A percentile compares a stretch with the other conserved stretches of the same genome.
Evolutionary conservation across 2,113 vertebrate genomes (phyloP).

Genomic region (Otocyon megalotis): DNA sequence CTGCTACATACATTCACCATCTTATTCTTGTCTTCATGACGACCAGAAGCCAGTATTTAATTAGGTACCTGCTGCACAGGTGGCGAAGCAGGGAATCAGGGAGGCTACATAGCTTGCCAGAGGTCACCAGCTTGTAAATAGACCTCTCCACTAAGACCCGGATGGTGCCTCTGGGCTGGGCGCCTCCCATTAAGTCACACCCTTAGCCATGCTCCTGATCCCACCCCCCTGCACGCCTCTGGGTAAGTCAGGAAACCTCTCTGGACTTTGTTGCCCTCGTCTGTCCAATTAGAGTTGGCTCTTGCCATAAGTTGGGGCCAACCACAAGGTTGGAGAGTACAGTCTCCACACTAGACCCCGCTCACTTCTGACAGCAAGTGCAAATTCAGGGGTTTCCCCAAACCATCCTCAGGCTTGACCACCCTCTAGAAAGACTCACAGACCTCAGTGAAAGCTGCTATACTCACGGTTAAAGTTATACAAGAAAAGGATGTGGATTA

Average conservation of each 20-base stretch:
- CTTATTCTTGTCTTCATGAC: not conserved
- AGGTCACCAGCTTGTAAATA: not conserved
- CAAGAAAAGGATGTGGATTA: not conserved
- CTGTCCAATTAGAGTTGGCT: not conserved
- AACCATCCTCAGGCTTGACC: not conserved
- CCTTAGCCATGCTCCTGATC: not conserved
- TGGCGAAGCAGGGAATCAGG: rapidly evolving
- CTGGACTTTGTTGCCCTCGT: not conserved
- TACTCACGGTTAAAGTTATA: rapidly evolving
- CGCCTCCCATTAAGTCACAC: rapidly evolving
- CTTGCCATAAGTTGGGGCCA: not conserved
- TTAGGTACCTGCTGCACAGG: not conserved
- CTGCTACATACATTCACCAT: rapidly evolving
- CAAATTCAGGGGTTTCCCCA: not conserved
- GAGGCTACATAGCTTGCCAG: not conserved
- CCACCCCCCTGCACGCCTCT: not conserved
- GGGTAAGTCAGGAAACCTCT: not conserved
- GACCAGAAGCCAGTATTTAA: not conserved
- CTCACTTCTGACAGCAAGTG: not conserved
- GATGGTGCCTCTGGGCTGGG: rapidly evolving
- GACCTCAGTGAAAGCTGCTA: not conserved
- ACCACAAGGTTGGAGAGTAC: not conserved
- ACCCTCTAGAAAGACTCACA: not conserved
- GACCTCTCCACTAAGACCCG: not conserved
- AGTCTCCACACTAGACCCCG: not conserved